These are phyloP conservation scores for Cathartes aura DNA, from an alignment of 2,113 vertebrate genomes.

Conservation along the genomic window DNA sequence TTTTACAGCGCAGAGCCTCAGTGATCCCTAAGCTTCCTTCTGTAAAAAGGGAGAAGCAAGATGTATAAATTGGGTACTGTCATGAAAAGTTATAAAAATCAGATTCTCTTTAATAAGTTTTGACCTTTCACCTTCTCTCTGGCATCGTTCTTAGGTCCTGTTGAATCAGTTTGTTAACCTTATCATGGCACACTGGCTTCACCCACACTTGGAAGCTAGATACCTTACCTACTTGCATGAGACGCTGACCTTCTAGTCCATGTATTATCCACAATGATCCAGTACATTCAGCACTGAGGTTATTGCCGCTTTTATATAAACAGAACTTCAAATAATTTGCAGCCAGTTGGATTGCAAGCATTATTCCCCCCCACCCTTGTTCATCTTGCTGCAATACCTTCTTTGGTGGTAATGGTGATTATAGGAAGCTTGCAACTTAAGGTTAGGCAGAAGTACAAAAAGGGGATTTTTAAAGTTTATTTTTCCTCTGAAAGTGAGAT, in stretches of 20 bases:
- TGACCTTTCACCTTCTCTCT: background rate
- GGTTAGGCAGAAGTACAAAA: constrained; percentile 20
- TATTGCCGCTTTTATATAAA: constrained; percentile 50
- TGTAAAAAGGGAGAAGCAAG: background rate
- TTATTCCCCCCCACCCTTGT: background rate
- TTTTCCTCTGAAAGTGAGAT: background rate
- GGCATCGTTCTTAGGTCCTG: background rate
- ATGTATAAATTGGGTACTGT: background rate
- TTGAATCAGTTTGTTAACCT: background rate
- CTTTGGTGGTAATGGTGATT: constrained; percentile 73
- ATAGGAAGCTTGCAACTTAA: constrained; percentile 33
- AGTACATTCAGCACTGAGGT: constrained; percentile 22
- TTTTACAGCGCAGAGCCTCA: constrained; percentile 31
- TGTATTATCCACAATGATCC: constrained; percentile 20
- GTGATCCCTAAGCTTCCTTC: constrained; percentile 34
- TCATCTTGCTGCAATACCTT: constrained; percentile 50
- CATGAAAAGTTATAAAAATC: background rate
- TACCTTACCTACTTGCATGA: background rate
- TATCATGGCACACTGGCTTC: background rate
- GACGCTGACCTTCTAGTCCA: background rate
- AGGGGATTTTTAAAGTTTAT: constrained; percentile 35
- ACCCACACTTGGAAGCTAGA: background rate
- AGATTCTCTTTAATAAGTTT: background rate
- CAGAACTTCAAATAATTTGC: constrained; percentile 61
- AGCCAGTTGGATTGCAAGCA: constrained; percentile 66